These are phyloP conservation scores for Chiloscyllium plagiosum DNA, from an alignment of 2,113 vertebrate genomes.

Conservation along the genomic window DNA sequence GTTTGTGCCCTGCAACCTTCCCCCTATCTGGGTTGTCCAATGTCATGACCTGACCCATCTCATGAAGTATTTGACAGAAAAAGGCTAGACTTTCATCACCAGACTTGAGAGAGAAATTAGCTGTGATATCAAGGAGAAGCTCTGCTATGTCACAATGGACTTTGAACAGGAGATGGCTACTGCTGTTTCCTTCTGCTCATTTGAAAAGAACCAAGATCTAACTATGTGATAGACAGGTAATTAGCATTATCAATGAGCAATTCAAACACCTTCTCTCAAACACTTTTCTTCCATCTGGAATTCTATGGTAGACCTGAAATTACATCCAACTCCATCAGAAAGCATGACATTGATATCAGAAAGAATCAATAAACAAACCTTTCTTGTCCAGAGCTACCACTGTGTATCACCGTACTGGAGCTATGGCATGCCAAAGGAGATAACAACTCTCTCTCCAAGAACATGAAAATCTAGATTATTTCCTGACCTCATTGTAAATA, in stretches of 20 bases:
- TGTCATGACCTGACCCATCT: conserved; percentile 97
- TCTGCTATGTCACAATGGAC: conserved; percentile 92
- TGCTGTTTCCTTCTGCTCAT: conserved; percentile 84
- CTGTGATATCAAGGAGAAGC: conserved; percentile 98
- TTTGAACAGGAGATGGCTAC: conserved; percentile 98
- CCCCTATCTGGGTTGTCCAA: conserved; percentile 97
- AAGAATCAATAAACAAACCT: conserved; percentile 97
- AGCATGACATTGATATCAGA: conserved; percentile 95
- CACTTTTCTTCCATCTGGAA: conserved; percentile 93
- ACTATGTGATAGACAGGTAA: conserved; percentile 90
- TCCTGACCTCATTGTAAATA: too few species aligned
- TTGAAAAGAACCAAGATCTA: conserved; percentile 95
- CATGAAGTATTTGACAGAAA: conserved; percentile 99
- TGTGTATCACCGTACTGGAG: conserved; percentile 97
- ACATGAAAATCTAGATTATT: conserved; percentile 83
- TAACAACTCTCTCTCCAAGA: conserved; percentile 94
- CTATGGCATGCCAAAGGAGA: conserved; percentile 97
- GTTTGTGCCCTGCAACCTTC: conserved; percentile 74
- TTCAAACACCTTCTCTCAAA: conserved; percentile 56
- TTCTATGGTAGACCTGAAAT: conserved; percentile 96
- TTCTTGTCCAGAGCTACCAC: conserved; percentile 97
- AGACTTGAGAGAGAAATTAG: conserved; percentile 94
- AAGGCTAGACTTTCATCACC: conserved; percentile 97
- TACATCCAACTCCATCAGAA: conserved; percentile 98
- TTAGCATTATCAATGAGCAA: conserved; percentile 96